Conservation (phyloP, 1,140 invertebrate genomes). For the Lucilia sericata region DNA sequence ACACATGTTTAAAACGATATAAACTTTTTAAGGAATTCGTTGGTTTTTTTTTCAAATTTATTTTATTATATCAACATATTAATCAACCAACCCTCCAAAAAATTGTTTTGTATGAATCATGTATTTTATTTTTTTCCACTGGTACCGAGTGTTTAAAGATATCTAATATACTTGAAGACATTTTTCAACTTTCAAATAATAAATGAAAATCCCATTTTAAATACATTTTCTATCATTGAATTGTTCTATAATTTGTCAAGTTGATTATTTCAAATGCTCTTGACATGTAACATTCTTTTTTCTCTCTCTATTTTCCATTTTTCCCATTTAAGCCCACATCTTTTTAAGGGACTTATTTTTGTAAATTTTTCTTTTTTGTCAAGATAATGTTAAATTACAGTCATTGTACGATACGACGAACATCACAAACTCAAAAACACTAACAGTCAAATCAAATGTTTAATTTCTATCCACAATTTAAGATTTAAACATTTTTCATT, state of each 20-base stretch:
- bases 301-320: neutral
- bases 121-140: neutral
- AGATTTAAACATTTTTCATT: neutral
- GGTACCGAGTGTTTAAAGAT: too few species aligned
- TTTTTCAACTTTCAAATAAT: neutral
- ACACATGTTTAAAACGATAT: neutral
- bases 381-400: constrained; percentile 32
- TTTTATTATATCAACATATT: neutral
- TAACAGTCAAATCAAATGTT: neutral
- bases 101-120: neutral
- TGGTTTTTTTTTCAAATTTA: neutral
- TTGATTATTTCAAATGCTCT: constrained; percentile 49
- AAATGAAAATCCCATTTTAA: constrained; percentile 20
- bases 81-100: constrained; percentile 12
- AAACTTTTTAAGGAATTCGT: neutral
- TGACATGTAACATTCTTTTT: constrained; percentile 45
- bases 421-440: neutral
- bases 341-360: neutral
- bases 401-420: neutral
- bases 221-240: constrained; percentile 40
- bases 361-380: neutral
- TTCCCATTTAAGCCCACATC: constrained; percentile 15
- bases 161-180: too few species aligned
- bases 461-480: neutral
- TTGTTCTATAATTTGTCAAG: constrained; percentile 48